Percentiles rank a stretch among this genome's conserved stretches.
These are phyloP conservation scores for Nematostella vectensis DNA, from an alignment of 92 coral and sea anemone genomes.

Conservation along the genomic window DNA sequence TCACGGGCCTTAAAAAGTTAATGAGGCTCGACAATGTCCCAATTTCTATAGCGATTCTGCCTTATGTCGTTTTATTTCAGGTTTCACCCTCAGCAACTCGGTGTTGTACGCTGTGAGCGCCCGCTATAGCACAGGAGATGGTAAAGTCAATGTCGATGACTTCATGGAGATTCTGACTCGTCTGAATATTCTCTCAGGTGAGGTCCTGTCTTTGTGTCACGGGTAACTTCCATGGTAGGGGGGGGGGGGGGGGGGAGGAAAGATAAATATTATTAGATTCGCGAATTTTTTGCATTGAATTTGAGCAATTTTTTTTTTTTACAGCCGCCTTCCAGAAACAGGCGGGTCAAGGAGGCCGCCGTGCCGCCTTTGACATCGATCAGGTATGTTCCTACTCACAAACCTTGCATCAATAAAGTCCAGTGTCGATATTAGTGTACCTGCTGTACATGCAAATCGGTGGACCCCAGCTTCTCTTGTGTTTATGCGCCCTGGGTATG, in stretches of 20 bases:
- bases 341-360: neutral
- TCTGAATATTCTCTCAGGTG: slow-evolving; percentile 50
- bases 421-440: too few relatives aligned
- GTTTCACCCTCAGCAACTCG: slow-evolving; percentile 45
- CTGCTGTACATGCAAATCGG: too few relatives aligned
- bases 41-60: too few relatives aligned
- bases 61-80: slow-evolving; percentile 10
- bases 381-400: too few relatives aligned
- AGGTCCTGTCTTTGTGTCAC: too few relatives aligned
- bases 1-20: neutral
- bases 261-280: too few relatives aligned
- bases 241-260: too few relatives aligned
- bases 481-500: too few relatives aligned
- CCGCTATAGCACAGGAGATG: slow-evolving; percentile 79
- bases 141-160: slow-evolving; percentile 64
- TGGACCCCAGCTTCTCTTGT: too few relatives aligned
- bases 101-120: slow-evolving; percentile 50
- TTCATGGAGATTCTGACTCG: slow-evolving; percentile 78
- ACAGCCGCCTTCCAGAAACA: slow-evolving; percentile 37
- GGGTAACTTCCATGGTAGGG: too few relatives aligned
- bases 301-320: neutral
- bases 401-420: too few relatives aligned
- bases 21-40: neutral
- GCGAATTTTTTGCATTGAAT: neutral
- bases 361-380: slow-evolving; percentile 34